These are phyloP conservation scores for Hafferia zeledoni DNA, from an alignment of 2,797 vertebrate species.

Conservation along the genomic window DNA sequence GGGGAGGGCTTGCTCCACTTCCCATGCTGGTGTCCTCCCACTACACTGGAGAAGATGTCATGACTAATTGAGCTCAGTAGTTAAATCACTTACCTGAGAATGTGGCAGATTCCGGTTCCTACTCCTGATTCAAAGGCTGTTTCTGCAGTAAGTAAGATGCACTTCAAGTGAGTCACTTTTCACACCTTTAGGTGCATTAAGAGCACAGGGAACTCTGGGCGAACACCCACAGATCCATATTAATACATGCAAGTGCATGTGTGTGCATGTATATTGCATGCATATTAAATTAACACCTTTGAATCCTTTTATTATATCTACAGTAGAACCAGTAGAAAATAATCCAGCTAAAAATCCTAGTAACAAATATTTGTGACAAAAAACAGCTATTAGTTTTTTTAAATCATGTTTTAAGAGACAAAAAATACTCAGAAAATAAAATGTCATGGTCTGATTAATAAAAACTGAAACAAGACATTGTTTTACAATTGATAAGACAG, in stretches of 20 bases:
- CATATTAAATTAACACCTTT: neutral
- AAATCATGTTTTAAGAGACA: neutral
- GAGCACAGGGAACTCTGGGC: neutral
- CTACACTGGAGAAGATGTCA: neutral
- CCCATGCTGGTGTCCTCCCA: neutral
- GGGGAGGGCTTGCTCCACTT: neutral
- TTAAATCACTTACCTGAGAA: slow-evolving; percentile 37
- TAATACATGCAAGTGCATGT: neutral
- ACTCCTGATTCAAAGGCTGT: neutral
- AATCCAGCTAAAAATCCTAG: neutral
- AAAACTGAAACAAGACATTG: neutral
- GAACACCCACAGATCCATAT: neutral
- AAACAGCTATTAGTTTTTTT: fast-evolving
- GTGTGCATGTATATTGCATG: fast-evolving
- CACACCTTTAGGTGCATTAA: neutral
- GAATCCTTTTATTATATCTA: neutral
- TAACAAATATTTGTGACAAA: neutral
- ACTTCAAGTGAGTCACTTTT: neutral
- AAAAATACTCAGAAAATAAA: neutral
- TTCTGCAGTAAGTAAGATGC: neutral
- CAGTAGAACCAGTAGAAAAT: neutral
- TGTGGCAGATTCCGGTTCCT: neutral
- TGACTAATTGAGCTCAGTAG: neutral
- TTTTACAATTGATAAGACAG: neutral
- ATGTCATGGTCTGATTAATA: neutral